Percentiles rank a stretch among this genome's conserved stretches.
Conservation (phyloP, 1,140 invertebrate genomes). For the Arctopsyche grandis region DNA sequence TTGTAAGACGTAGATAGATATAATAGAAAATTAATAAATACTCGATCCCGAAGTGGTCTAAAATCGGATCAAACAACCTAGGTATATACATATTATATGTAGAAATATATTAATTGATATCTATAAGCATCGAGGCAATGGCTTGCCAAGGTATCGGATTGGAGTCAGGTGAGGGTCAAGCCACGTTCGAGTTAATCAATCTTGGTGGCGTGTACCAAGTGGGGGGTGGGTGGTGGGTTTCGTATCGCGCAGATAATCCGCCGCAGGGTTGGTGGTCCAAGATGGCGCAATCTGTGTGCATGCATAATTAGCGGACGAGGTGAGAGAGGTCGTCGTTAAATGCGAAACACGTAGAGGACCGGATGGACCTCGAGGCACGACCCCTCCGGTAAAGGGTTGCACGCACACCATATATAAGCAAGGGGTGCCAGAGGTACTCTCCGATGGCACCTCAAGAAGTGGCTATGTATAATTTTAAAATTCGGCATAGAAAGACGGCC, state of each 20-base stretch:
- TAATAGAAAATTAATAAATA: no score
- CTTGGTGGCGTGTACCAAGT: slow-evolving; percentile 30
- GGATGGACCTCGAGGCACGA: neutral
- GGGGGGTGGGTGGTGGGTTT: neutral
- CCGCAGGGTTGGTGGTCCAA: neutral
- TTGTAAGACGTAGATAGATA: no score
- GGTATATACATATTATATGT: no score
- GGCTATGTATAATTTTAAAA: no score
- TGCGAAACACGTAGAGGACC: neutral
- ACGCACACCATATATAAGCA: neutral
- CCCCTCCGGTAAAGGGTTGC: neutral
- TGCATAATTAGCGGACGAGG: slow-evolving; percentile 24
- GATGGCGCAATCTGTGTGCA: slow-evolving; percentile 39
- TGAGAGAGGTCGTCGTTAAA: neutral
- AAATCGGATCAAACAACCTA: no score
- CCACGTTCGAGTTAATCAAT: slow-evolving; percentile 38
- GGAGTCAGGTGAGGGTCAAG: neutral
- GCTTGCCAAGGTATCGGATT: no score
- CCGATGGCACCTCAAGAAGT: no score
- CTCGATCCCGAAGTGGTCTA: no score
- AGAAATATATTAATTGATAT: no score
- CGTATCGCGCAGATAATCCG: slow-evolving; percentile 37
- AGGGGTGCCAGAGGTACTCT: no score
- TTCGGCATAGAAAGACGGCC: no score
- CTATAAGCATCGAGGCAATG: no score